These are phyloP conservation scores for Simalia tracyae DNA, from an alignment of 2,797 vertebrate species.

Conservation along the genomic window DNA sequence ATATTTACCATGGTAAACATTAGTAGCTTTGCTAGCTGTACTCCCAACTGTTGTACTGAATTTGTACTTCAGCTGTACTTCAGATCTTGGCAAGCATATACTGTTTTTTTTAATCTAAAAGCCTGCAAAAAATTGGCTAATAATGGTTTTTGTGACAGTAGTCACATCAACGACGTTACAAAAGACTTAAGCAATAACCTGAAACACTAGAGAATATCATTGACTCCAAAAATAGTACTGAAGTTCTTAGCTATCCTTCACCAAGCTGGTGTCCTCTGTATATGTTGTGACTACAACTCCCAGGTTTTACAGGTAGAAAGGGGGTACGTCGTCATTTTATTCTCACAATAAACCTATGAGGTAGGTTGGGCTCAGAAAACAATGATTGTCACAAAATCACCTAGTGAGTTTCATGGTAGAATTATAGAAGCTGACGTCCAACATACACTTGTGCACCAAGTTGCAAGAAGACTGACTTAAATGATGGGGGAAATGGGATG, in stretches of 20 bases:
- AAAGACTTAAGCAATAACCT: background rate
- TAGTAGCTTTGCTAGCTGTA: background rate
- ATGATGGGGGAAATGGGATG: background rate
- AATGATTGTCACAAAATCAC: background rate
- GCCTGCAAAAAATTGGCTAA: background rate
- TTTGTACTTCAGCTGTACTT: background rate
- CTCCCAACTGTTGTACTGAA: too few species aligned
- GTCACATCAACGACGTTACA: background rate
- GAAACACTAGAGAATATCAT: background rate
- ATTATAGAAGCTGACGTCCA: background rate
- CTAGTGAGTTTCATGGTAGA: background rate
- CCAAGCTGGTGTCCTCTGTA: background rate
- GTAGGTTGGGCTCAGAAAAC: background rate
- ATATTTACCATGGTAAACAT: background rate
- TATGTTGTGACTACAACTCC: background rate
- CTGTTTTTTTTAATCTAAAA: background rate
- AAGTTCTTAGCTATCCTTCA: background rate
- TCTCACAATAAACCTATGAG: background rate
- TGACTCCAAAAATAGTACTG: background rate
- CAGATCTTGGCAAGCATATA: background rate
- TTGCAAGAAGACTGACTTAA: background rate
- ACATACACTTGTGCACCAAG: background rate
- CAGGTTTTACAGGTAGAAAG: background rate
- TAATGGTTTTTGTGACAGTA: background rate
- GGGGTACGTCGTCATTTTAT: background rate